Evolutionary conservation across 2,888 invertebrate genomes (phyloP).

Genomic region (Sepiola atlantica): DNA sequence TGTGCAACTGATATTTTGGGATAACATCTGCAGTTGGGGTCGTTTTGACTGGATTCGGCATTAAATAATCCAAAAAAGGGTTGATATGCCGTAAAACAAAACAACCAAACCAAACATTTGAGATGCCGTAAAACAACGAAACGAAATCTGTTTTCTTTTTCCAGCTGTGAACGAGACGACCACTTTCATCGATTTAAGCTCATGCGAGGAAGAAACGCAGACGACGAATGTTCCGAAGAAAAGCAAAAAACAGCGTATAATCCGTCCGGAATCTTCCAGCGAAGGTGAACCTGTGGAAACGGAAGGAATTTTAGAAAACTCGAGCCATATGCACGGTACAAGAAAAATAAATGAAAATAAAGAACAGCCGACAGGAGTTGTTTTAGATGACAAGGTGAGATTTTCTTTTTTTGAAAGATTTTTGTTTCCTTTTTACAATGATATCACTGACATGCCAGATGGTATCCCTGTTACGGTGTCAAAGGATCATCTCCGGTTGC

Average conservation of each 20-base stretch:
- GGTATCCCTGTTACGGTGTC: no score
- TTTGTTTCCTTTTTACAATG: no score
- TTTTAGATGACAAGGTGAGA: neutral
- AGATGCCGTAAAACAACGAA: no score
- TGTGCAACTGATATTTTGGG: neutral
- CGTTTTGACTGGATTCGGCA: no score
- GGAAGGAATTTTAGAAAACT: neutral
- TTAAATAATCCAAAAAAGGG: no score
- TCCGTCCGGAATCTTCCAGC: slow-evolving; percentile 5
- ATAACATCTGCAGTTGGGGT: no score
- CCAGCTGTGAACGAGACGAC: neutral
- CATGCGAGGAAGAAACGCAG: neutral
- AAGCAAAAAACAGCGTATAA: neutral
- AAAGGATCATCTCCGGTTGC: no score
- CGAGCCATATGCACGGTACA: neutral
- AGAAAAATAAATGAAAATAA: neutral
- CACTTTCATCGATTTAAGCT: neutral
- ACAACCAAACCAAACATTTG: no score
- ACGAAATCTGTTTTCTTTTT: no score
- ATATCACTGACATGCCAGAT: no score
- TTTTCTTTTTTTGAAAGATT: neutral
- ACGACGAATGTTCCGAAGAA: neutral
- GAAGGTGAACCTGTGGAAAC: neutral
- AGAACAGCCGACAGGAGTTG: neutral
- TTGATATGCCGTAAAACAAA: no score